These are phyloP conservation scores for Bombus picipes DNA, from an alignment of 1,140 invertebrate species.

Conservation along the genomic window DNA sequence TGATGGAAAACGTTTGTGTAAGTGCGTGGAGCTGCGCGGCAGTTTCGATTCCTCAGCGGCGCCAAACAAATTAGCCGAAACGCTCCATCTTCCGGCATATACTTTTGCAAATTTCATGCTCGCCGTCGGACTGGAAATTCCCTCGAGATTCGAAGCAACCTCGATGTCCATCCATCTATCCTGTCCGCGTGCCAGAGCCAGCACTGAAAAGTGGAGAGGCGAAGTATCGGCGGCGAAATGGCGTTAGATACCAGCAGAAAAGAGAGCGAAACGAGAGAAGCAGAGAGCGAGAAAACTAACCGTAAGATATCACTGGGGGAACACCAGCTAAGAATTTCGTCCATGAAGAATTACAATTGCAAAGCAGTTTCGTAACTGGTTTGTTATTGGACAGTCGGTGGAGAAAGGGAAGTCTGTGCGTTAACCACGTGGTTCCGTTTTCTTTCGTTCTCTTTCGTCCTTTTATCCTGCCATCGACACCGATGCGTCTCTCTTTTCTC, in stretches of 20 bases:
- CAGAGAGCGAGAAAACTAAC: not conserved
- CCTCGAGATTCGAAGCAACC: constrained; percentile 25
- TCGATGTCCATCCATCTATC: constrained; percentile 29
- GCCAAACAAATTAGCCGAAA: constrained; percentile 17
- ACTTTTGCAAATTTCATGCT: constrained; percentile 53
- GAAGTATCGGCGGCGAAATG: not conserved
- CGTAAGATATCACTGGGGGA: not conserved
- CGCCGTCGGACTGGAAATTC: not conserved
- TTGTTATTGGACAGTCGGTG: constrained; percentile 65
- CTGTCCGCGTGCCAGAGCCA: not conserved
- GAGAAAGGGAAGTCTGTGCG: not conserved
- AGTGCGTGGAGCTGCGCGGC: too few species aligned
- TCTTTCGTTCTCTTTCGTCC: not conserved
- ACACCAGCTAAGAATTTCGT: constrained; percentile 49
- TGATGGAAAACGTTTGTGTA: too few species aligned
- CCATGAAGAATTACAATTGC: constrained; percentile 70
- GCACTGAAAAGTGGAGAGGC: not conserved
- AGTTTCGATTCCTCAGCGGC: not conserved
- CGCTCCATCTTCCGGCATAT: constrained; percentile 21
- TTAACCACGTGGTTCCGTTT: too few species aligned
- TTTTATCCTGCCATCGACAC: not conserved
- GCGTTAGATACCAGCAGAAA: not conserved
- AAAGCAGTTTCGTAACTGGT: constrained; percentile 70
- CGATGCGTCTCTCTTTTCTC: too few species aligned
- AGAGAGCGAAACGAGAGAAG: not conserved